Evolutionary conservation across 2,797 vertebrate genomes (phyloP).

Genomic region (Megaceryle alcyon): DNA sequence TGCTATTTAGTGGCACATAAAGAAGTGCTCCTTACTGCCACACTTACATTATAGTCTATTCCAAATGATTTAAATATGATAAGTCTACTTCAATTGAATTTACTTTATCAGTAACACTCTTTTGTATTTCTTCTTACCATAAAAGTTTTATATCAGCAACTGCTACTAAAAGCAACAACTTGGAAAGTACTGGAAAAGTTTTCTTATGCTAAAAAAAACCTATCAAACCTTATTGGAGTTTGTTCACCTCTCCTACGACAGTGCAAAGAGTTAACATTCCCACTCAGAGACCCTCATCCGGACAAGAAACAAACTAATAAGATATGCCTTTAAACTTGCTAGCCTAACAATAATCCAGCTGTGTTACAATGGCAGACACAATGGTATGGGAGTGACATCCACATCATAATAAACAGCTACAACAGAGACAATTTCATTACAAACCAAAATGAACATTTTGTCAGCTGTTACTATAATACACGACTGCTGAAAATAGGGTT

Average conservation of each 20-base stretch:
- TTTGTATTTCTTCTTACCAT: background rate
- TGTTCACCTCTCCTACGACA: background rate
- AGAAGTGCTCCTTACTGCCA: background rate
- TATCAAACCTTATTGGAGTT: background rate
- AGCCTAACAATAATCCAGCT: constrained; percentile 43
- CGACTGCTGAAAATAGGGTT: constrained; percentile 53
- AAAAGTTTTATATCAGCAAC: background rate
- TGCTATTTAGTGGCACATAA: background rate
- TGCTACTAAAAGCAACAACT: background rate
- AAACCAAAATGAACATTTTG: constrained; percentile 58
- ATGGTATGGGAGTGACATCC: constrained; percentile 29
- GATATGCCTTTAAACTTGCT: background rate
- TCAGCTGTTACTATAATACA: constrained; percentile 59
- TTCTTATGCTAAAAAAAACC: background rate
- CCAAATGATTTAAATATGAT: background rate
- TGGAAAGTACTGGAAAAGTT: background rate
- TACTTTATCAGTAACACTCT: background rate
- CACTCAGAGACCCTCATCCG: background rate
- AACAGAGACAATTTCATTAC: constrained; percentile 52
- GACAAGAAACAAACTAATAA: background rate
- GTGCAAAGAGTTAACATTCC: background rate
- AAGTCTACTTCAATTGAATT: background rate
- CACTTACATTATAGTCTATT: background rate
- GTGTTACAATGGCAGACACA: constrained; percentile 39
- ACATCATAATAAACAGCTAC: constrained; percentile 46